Evolutionary conservation across 2,113 vertebrate species (phyloP).

Genomic region (Garra rufa): DNA sequence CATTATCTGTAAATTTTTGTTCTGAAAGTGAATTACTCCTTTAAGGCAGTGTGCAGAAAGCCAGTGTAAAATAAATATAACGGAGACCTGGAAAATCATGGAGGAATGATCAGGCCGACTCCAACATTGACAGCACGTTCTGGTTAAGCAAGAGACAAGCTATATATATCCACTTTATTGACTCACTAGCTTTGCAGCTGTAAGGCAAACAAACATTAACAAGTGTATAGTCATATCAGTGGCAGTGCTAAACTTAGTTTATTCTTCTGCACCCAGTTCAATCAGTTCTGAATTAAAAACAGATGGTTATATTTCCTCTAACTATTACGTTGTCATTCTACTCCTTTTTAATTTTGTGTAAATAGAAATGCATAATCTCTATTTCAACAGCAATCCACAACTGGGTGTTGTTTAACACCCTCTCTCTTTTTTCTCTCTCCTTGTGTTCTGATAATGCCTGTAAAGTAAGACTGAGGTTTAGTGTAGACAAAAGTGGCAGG

Average conservation of each 20-base stretch:
- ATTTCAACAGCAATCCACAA: background rate
- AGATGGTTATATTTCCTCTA: background rate
- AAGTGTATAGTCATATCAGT: background rate
- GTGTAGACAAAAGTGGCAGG: slow-evolving; percentile 20
- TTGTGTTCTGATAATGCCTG: background rate
- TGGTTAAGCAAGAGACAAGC: background rate
- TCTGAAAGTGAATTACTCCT: too few species aligned
- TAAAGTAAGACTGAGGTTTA: background rate
- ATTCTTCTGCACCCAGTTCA: background rate
- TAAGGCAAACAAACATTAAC: background rate
- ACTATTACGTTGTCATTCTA: background rate
- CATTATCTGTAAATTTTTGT: too few species aligned
- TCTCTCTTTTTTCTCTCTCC: background rate
- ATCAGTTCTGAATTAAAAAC: background rate
- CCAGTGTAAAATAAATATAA: background rate
- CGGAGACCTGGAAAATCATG: background rate
- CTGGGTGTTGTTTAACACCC: background rate
- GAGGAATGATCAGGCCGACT: background rate
- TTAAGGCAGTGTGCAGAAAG: background rate
- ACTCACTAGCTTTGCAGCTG: background rate
- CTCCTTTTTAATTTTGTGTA: background rate
- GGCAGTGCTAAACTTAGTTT: background rate
- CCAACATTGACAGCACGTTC: background rate
- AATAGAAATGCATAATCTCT: background rate
- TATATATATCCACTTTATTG: background rate